Conservation (phyloP, 2,888 invertebrate genomes). For the Ectobius pallidus region DNA sequence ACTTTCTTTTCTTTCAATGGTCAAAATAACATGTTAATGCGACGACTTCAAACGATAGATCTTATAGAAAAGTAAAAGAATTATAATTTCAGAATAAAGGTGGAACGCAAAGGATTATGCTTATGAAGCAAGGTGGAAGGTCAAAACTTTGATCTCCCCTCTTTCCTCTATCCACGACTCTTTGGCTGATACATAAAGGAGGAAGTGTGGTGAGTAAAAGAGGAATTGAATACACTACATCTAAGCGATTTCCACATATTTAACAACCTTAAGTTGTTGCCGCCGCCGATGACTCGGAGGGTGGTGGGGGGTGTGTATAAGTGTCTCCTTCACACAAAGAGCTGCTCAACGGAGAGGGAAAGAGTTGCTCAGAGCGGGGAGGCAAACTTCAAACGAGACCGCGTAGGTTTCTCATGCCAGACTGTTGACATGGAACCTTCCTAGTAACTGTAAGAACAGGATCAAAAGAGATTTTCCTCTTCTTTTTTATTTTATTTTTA, state of each 20-base stretch:
- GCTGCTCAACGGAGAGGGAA: slow-evolving; percentile 8
- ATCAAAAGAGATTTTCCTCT: slow-evolving; percentile 41
- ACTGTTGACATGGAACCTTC: slow-evolving; percentile 40
- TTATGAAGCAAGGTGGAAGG: neutral
- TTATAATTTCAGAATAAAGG: too few species aligned
- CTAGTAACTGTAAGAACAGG: slow-evolving; percentile 41
- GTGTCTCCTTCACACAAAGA: slow-evolving; percentile 20
- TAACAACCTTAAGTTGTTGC: slow-evolving; percentile 22
- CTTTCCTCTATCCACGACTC: too few species aligned
- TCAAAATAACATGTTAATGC: too few species aligned
- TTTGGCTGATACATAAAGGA: too few species aligned
- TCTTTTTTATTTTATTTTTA: slow-evolving; percentile 34
- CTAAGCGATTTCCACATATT: slow-evolving; percentile 31
- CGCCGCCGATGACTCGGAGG: neutral
- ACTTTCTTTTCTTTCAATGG: too few species aligned
- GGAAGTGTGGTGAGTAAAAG: slow-evolving; percentile 20
- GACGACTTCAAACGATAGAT: too few species aligned
- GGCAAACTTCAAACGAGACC: slow-evolving; percentile 35
- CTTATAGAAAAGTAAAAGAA: too few species aligned
- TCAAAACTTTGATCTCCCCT: neutral
- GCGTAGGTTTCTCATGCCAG: slow-evolving; percentile 30
- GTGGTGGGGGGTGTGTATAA: neutral
- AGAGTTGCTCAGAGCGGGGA: slow-evolving; percentile 1
- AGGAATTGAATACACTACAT: slow-evolving; percentile 16
- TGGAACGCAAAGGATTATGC: neutral